Evolutionary conservation across 2,888 invertebrate genomes (phyloP), one percentile per base, ranked within the genome.

Genomic region (Piscicola geometra): DNA sequence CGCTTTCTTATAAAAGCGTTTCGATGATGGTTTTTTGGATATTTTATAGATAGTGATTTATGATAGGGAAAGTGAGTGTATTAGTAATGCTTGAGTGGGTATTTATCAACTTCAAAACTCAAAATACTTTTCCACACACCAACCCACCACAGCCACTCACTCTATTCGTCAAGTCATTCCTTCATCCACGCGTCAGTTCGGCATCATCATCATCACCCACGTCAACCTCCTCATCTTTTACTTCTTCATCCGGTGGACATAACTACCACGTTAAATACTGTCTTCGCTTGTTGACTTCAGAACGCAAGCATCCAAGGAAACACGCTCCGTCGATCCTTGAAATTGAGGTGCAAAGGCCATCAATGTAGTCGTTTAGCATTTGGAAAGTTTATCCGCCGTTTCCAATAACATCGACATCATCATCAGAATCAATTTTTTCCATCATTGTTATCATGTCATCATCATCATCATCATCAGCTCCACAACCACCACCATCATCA

Each of bases 191-290:
- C 35, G 35, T 36, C n/a, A 28, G 25, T 21, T 56, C 64, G 36
- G 35, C 73, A 35, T 69, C 74, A n/a, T 74, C 76, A 60, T 74
- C 76, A 60, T 60, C 73, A 52, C 70, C 41, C 9, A 33, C 69
- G 21, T 67, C 67, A 30, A 60, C 33, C 1, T 32, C 66, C 67
- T 21, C 72, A n/a, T 33, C 67, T 28, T 15, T 30, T n/a, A 21
- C 35, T 3, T 0, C 21, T 12, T n/a, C 35, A 64, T 9, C 64
- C n/a, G 28, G 41, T 60, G 36, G n/a, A 64, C 30, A 18, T 1
- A n/a, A 35, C 33, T 56, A 41, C 76, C 71, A 76, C 64, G 76
- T 71, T 60, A 76, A 66, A 71, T 71, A 71, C n/a, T 76, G 76
- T 71, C 71, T 76, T 33, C 71, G 60, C 64, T 18, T 71, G n/a